Percentiles rank a stretch among this genome's conserved stretches.
phyloP scores from a whole-genome alignment of 1,140 invertebrate genomes.

The Caerostris extrusa region DNA sequence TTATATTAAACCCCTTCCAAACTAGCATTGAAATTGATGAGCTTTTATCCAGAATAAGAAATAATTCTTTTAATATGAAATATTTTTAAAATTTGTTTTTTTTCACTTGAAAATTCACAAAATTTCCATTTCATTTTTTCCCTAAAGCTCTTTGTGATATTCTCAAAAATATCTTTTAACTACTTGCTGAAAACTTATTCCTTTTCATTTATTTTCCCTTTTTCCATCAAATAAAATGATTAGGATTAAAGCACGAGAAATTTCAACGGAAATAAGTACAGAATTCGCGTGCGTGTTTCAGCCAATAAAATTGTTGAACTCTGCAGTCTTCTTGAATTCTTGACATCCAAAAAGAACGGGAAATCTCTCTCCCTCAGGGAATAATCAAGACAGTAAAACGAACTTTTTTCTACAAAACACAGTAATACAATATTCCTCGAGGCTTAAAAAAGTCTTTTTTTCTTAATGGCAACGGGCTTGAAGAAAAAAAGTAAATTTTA shows the following conservation, averaged over 20 bases:
- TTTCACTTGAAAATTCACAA: too few species aligned
- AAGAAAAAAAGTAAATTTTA: constrained; percentile 4
- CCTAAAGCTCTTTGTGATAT: too few species aligned
- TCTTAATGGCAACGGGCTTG: not conserved
- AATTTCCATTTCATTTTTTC: too few species aligned
- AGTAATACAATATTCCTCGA: not conserved
- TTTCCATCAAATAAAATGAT: not conserved
- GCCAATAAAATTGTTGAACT: not conserved
- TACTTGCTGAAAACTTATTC: too few species aligned
- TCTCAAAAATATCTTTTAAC: too few species aligned
- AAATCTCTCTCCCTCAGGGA: not conserved
- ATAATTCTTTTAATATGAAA: too few species aligned
- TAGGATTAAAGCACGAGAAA: not conserved
- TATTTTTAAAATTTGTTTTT: too few species aligned
- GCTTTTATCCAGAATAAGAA: too few species aligned
- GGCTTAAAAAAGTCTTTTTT: not conserved
- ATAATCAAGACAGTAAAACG: constrained; percentile 10
- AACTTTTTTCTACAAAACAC: not conserved
- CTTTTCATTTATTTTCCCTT: not conserved
- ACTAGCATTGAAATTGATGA: too few species aligned
- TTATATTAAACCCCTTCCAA: too few species aligned
- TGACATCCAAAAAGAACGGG: constrained; percentile 1
- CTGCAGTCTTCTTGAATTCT: not conserved
- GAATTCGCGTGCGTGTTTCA: not conserved
- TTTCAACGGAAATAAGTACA: not conserved